Conservation (phyloP, 2,888 invertebrate species). For the Lissonota sp. region DNA sequence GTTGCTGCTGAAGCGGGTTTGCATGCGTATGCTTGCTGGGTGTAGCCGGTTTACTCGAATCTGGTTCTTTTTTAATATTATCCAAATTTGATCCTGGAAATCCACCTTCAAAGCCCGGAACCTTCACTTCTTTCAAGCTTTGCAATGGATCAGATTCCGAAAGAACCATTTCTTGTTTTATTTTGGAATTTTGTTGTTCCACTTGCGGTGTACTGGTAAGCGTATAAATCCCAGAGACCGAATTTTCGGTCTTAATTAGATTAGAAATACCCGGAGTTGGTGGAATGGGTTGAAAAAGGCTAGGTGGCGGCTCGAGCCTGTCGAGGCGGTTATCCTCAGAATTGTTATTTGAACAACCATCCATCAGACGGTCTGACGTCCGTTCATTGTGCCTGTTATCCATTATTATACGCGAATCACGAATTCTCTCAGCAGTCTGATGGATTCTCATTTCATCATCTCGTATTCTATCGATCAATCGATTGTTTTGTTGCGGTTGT, state of each 20-base stretch:
- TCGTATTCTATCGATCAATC: constrained; percentile 76
- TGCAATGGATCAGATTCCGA: constrained; percentile 89
- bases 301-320: constrained; percentile 70
- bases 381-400: constrained; percentile 68
- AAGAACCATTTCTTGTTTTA: constrained; percentile 88
- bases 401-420: constrained; percentile 62
- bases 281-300: constrained; percentile 81
- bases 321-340: constrained; percentile 72
- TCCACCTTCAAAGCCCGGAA: constrained; percentile 89
- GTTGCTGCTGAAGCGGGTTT: constrained; percentile 51
- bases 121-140: constrained; percentile 92
- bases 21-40: constrained; percentile 80
- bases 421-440: constrained; percentile 60
- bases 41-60: constrained; percentile 82
- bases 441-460: constrained; percentile 58
- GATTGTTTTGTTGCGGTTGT: constrained; percentile 67
- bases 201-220: constrained; percentile 80
- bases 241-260: constrained; percentile 65
- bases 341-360: constrained; percentile 57
- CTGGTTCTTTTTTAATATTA: constrained; percentile 91
- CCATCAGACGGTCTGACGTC: constrained; percentile 61
- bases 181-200: constrained; percentile 90
- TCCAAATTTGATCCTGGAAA: constrained; percentile 89
- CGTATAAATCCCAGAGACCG: constrained; percentile 75
- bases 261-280: constrained; percentile 68